phyloP scores from a whole-genome alignment of 2,113 vertebrate species.

The Amphiprion ocellaris region DNA sequence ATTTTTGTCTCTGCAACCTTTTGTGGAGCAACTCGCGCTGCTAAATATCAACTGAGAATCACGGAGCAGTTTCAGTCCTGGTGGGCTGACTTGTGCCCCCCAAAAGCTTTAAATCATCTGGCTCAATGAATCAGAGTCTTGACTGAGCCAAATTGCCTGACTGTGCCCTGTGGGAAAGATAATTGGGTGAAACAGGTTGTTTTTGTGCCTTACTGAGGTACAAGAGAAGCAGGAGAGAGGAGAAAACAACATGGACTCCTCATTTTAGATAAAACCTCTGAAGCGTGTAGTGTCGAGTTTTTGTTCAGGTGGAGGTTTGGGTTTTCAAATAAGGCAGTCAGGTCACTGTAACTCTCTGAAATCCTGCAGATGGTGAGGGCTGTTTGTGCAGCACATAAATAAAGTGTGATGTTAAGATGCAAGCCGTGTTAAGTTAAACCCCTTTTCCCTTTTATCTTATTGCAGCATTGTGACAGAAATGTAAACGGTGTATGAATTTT shows the following conservation, averaged over 20 bases:
- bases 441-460: too few relatives aligned
- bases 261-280: conserved; percentile 62
- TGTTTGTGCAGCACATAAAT: conserved; percentile 13
- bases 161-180: conserved; percentile 75
- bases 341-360: conserved; percentile 4
- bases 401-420: conserved; percentile 8
- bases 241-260: conserved; percentile 64
- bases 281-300: conserved; percentile 40
- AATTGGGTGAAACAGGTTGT: conserved; percentile 79
- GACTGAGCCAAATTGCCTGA: conserved; percentile 73
- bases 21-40: conserved; percentile 22
- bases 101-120: conserved; percentile 73
- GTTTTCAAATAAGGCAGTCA: conserved; percentile 11
- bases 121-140: conserved; percentile 68
- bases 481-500: too few relatives aligned
- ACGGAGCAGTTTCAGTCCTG: conserved; percentile 44
- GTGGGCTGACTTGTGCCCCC: conserved; percentile 55
- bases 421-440: neutral
- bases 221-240: conserved; percentile 39
- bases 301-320: conserved; percentile 32
- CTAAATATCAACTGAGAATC: conserved; percentile 60
- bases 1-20: conserved; percentile 49
- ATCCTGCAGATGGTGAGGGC: neutral
- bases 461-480: too few relatives aligned
- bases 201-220: conserved; percentile 56